Evolutionary conservation across 2,888 invertebrate species (phyloP).

Genomic region (Allacma fusca): DNA sequence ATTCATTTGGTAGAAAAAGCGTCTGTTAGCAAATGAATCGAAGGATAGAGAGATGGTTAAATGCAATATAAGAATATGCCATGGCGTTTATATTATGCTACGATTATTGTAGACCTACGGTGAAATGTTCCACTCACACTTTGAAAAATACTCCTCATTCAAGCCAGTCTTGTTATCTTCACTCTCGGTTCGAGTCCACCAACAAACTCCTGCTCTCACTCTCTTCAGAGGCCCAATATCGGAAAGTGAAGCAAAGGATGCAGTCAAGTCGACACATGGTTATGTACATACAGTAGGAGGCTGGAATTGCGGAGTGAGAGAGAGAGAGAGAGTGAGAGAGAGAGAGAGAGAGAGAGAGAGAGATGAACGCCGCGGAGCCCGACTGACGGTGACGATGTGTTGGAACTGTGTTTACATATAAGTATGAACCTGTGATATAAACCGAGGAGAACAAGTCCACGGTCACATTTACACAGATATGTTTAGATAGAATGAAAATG

Average conservation of each 20-base stretch:
- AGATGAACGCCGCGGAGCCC: conserved; percentile 16
- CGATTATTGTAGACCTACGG: not conserved
- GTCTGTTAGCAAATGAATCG: conserved; percentile 32
- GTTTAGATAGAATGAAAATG: conserved; percentile 10
- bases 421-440: not conserved
- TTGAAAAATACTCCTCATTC: not conserved
- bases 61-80: not conserved
- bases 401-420: not conserved
- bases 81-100: conserved; percentile 18
- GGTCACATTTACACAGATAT: conserved; percentile 26
- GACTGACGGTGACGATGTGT: conserved; percentile 30
- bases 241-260: not conserved
- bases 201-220: not conserved
- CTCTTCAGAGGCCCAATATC: not conserved
- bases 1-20: conserved; percentile 31
- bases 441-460: conserved; percentile 14
- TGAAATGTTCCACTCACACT: not conserved
- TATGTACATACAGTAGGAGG: not conserved
- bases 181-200: not conserved
- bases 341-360: not conserved
- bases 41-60: conserved; percentile 27
- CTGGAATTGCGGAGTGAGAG: not conserved
- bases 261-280: not conserved
- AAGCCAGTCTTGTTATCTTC: not conserved
- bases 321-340: not conserved